Base-by-base conservation (phyloP, 2,113 vertebrate species). In the Neogobius melanostomus region DNA sequence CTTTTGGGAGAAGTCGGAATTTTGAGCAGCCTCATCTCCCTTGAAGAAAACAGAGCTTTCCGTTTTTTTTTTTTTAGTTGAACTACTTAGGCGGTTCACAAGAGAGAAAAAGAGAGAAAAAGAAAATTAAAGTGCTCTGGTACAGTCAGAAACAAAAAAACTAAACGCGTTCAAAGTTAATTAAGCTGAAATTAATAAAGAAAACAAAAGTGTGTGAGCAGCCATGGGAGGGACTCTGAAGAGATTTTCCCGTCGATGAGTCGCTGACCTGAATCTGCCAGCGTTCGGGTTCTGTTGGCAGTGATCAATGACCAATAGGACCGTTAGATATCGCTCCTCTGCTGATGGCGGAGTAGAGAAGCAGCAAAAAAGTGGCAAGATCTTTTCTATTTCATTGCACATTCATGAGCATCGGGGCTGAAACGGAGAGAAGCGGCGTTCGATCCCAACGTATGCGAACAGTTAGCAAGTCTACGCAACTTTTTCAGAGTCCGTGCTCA, bases 181-280 rank as follows among this genome's bases (percentile, higher is more conserved):
- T 68, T 14, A 44, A 53, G 45, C 72, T 65, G 12, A 42, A 71
- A 66, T 59, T 66, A 14, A 74, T 79, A 21, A 57, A 12, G 11
- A 12, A 49, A 60, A 72, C 28, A 21, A 46, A 53, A 69, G 7
- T 61, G 59, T 6, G 9, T 1, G 42, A 15, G 59, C 12, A 45
- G 36, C 15, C 7, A 8, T 8, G 59, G 59, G 59, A 42, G 7
- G 12, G 12, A n/a, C 8, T 61, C n/a, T 61, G 42, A 61, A 61
- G 42, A 45, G 42, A 61, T 61, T 43, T 43, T 44, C 15, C 59
- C n/a, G 59, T 61, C 36, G 59, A 61, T 61, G 59, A 61, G 59
- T 43, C n/a, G 14, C 14, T 61, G 59, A 61, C 59, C 59, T 61
- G 59, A 45, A 61, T 61, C 59, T 61, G 59, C 59, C 59, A 61